Conservation (phyloP, 37 sponge, comb jelly and placozoan species). For the Axinella damicornis region DNA sequence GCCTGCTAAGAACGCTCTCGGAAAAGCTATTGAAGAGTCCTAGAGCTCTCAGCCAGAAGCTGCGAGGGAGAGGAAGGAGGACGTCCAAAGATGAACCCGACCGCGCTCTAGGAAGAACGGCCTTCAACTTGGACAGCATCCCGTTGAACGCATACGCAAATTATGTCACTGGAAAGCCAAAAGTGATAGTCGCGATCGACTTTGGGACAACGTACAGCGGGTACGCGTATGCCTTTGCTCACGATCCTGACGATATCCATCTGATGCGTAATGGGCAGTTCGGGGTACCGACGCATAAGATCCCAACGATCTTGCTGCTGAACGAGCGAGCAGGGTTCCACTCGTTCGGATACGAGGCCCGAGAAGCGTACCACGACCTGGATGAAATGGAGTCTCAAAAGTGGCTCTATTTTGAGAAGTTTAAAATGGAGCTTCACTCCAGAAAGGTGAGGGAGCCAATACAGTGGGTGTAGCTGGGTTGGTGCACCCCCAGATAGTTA, state of each 20-base stretch:
- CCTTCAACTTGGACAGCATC: constrained; percentile 40
- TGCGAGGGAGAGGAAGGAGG: too few species aligned
- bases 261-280: constrained; percentile 55
- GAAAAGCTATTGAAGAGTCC: too few species aligned
- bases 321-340: constrained; percentile 58
- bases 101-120: background rate
- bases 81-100: too few species aligned
- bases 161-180: background rate
- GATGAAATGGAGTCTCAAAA: constrained; percentile 41
- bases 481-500: too few species aligned
- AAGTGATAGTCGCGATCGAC: constrained; percentile 68
- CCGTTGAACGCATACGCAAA: constrained; percentile 7
- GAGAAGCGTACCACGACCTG: constrained; percentile 69
- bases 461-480: too few species aligned
- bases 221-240: constrained; percentile 71
- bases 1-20: too few species aligned
- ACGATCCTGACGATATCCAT: constrained; percentile 55
- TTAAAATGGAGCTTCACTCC: constrained; percentile 82
- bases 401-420: constrained; percentile 80
- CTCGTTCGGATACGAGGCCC: constrained; percentile 78
- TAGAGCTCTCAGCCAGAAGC: too few species aligned
- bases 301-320: constrained; percentile 66
- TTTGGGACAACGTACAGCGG: constrained; percentile 83
- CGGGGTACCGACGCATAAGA: constrained; percentile 34
- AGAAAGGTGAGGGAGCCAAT: constrained; percentile 75